These are phyloP conservation scores for Conus betulinus DNA, from an alignment of 1,140 invertebrate genomes.

Conservation along the genomic window DNA sequence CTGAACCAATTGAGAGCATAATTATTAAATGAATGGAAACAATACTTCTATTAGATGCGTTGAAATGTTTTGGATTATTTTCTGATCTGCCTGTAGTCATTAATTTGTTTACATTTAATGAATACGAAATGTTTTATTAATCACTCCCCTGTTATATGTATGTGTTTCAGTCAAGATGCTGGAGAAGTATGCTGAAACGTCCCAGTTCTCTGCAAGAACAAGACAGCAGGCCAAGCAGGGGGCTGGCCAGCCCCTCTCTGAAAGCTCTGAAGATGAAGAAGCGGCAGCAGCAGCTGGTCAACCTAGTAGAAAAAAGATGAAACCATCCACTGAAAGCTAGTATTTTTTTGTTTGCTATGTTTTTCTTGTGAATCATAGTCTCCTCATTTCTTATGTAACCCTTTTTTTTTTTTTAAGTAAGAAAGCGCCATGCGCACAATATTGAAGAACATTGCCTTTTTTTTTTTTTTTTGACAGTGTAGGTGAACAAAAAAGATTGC, in stretches of 20 bases:
- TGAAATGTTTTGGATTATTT: too few species aligned
- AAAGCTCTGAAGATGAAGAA: conserved; percentile 18
- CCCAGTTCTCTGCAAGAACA: neutral
- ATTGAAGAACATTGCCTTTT: too few species aligned
- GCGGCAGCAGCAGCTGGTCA: neutral
- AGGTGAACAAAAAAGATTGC: too few species aligned
- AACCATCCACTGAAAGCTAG: conserved; percentile 9
- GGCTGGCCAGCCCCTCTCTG: neutral
- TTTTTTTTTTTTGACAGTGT: too few species aligned
- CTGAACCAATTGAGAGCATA: too few species aligned
- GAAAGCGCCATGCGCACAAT: conserved; percentile 19
- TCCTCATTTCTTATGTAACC: neutral
- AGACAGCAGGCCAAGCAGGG: neutral
- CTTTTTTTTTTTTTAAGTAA: neutral
- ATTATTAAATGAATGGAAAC: too few species aligned
- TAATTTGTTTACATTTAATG: too few species aligned
- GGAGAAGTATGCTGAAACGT: conserved; percentile 6
- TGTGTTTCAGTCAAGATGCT: conserved; percentile 7
- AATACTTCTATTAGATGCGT: too few species aligned
- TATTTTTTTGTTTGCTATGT: neutral
- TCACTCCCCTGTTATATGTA: neutral
- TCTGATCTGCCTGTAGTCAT: too few species aligned
- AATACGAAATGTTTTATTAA: too few species aligned
- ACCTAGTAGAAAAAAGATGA: neutral
- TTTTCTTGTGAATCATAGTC: neutral